Conservation (phyloP, 2,797 vertebrate species). For the Sebastes taczanowskii region DNA sequence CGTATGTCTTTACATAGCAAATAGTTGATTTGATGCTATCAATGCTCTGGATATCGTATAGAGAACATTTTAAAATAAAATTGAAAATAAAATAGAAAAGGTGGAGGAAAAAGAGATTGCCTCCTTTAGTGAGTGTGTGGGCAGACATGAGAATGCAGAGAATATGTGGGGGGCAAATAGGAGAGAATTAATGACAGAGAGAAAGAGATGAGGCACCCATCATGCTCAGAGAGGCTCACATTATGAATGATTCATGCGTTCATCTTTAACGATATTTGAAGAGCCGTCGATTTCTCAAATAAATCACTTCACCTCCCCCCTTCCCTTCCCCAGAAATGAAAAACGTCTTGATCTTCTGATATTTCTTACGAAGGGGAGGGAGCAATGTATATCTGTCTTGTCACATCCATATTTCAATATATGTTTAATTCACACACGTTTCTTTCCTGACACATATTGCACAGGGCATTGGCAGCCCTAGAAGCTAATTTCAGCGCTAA, state of each 20-base stretch:
- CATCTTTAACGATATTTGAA: slow-evolving; percentile 70
- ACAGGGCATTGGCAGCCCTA: slow-evolving; percentile 1
- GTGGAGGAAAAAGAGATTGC: background rate
- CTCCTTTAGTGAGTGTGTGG: background rate
- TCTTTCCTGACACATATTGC: slow-evolving; percentile 24
- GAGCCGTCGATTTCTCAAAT: slow-evolving; percentile 69
- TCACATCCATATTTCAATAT: slow-evolving; percentile 51
- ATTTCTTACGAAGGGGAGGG: slow-evolving; percentile 26
- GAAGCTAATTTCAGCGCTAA: slow-evolving; percentile 39
- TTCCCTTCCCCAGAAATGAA: slow-evolving; percentile 12
- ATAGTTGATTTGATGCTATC: background rate
- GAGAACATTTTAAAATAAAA: background rate
- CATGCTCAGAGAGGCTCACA: slow-evolving; percentile 44
- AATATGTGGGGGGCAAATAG: slow-evolving; percentile 3
- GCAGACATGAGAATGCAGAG: background rate
- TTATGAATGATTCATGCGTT: slow-evolving; percentile 73
- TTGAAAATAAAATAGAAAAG: background rate
- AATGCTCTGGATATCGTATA: background rate
- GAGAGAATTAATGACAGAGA: slow-evolving; percentile 31
- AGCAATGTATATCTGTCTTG: slow-evolving; percentile 23
- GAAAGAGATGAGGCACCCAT: slow-evolving; percentile 39
- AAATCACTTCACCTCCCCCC: slow-evolving; percentile 37
- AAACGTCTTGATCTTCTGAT: slow-evolving; percentile 42
- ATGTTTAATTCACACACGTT: slow-evolving; percentile 42
- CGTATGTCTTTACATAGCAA: no score